phyloP scores from a whole-genome alignment of 2,797 vertebrate species.

The Anableps anableps region DNA sequence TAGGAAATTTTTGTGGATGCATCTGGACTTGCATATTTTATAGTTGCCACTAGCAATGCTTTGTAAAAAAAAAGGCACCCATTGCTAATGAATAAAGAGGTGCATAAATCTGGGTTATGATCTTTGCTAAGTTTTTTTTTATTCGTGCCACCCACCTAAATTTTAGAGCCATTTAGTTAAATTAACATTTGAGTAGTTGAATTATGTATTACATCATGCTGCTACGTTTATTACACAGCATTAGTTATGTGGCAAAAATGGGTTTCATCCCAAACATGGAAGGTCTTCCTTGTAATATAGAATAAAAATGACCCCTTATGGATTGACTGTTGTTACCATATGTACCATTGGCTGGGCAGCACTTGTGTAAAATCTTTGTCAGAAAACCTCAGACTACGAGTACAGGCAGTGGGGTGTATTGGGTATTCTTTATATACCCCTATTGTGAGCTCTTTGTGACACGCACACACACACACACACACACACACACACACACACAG shows the following conservation, averaged over 20 bases:
- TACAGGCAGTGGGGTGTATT: constrained; percentile 37
- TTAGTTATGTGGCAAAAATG: not conserved
- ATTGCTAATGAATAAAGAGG: too few species aligned
- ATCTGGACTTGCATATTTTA: not conserved
- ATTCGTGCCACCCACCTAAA: not conserved
- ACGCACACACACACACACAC: constrained; percentile 1
- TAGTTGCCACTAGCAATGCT: not conserved
- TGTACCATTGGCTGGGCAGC: not conserved
- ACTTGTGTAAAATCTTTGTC: constrained; percentile 31
- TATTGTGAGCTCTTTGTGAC: constrained; percentile 36
- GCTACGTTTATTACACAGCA: not conserved
- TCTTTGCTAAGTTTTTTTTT: not conserved
- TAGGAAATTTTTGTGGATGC: not conserved
- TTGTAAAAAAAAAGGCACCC: not conserved
- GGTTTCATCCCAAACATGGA: not conserved
- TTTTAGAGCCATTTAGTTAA: not conserved
- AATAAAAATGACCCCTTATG: not conserved
- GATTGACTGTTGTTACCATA: not conserved
- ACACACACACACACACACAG: constrained; percentile 14
- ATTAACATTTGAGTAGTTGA: not conserved
- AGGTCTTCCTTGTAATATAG: not conserved
- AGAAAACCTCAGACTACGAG: constrained; percentile 33
- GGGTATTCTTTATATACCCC: constrained; percentile 26
- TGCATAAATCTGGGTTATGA: not conserved
- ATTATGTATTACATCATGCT: not conserved